These are phyloP conservation scores for Cynodonichthys magdalenae DNA, from an alignment of 2,797 vertebrate species.

Conservation along the genomic window DNA sequence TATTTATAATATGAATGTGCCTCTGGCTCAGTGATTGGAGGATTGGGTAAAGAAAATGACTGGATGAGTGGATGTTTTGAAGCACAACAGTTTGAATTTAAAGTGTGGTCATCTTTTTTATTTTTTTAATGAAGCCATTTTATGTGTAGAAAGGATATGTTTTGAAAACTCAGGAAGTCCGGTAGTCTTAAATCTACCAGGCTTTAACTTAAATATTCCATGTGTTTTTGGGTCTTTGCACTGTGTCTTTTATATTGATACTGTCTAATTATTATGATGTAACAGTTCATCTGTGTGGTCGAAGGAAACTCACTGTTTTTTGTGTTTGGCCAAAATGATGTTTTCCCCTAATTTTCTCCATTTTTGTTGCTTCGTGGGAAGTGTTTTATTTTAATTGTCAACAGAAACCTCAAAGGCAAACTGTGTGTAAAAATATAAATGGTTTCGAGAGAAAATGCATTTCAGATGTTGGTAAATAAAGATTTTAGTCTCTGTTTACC, in stretches of 20 bases:
- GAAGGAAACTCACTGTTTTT: slow-evolving; percentile 8
- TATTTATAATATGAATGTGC: no score
- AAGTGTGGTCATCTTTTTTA: no score
- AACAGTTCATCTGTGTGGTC: slow-evolving; percentile 11
- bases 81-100: background rate
- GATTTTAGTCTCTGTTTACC: background rate
- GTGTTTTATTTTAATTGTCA: background rate
- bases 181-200: slow-evolving; percentile 22
- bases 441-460: background rate
- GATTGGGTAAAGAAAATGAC: no score
- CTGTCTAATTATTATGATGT: slow-evolving; percentile 20
- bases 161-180: slow-evolving; percentile 62
- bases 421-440: slow-evolving; percentile 9
- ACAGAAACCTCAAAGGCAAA: slow-evolving; percentile 5
- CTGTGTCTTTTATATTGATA: slow-evolving; percentile 35
- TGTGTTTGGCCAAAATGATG: background rate
- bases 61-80: background rate
- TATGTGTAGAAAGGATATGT: background rate
- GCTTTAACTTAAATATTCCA: slow-evolving; percentile 17
- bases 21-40: no score
- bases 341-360: background rate
- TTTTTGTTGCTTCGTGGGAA: slow-evolving; percentile 4
- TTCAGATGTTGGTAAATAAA: background rate
- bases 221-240: slow-evolving; percentile 48
- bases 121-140: no score